These are phyloP conservation scores for Slavum lentiscoides DNA, from an alignment of 2,888 invertebrate genomes.

Conservation along the genomic window DNA sequence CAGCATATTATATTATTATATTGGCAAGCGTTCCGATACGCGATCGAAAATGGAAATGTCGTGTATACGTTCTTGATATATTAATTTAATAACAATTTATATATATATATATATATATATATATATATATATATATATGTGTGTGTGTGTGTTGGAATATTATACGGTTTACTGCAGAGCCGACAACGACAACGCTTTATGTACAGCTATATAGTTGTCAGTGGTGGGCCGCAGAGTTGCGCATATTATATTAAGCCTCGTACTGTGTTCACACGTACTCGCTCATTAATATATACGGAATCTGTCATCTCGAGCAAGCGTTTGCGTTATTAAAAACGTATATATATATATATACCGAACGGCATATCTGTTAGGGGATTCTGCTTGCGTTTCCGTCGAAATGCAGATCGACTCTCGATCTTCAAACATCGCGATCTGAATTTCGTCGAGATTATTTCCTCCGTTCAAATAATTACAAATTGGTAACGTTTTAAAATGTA, in stretches of 20 bases:
- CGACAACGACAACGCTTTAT: too few relatives aligned
- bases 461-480: too few relatives aligned
- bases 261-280: background rate
- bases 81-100: slow-evolving; percentile 21
- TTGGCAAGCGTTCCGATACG: slow-evolving; percentile 28
- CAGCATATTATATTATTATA: background rate
- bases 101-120: background rate
- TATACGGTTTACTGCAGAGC: background rate
- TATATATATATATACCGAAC: slow-evolving; percentile 24
- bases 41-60: slow-evolving; percentile 38
- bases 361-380: background rate
- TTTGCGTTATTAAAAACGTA: slow-evolving; percentile 1
- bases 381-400: background rate
- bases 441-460: too few relatives aligned
- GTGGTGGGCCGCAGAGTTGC: background rate
- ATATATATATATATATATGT: too few relatives aligned
- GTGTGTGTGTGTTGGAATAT: slow-evolving; percentile 1
- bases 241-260: background rate
- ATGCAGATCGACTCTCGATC: too few relatives aligned
- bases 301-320: background rate
- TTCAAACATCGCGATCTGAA: too few relatives aligned
- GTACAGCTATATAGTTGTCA: background rate
- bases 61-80: slow-evolving; percentile 15
- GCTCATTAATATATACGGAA: too few relatives aligned
- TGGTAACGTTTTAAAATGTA: too few relatives aligned